Conservation (phyloP, 2,888 invertebrate species). For the Cinara cedri region DNA sequence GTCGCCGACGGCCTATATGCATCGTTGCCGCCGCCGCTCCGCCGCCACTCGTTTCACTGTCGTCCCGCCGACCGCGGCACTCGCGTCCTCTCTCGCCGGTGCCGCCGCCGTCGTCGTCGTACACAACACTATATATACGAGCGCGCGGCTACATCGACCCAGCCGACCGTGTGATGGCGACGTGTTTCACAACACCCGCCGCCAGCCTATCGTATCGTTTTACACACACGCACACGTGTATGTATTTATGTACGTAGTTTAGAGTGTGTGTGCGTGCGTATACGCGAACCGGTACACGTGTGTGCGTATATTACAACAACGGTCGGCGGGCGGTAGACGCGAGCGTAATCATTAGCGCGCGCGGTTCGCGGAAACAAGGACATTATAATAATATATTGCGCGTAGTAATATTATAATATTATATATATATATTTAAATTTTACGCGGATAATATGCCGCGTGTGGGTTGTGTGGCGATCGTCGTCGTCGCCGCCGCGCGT, state of each 20-base stretch:
- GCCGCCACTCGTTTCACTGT: neutral
- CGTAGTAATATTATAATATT: neutral
- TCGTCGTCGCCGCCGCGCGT: neutral
- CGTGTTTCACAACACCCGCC: constrained; percentile 54
- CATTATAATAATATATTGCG: constrained; percentile 47
- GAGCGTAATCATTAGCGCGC: constrained; percentile 43
- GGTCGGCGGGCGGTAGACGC: neutral
- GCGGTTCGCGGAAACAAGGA: constrained; percentile 52
- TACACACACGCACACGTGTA: constrained; percentile 9
- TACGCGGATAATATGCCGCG: neutral
- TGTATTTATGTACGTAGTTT: neutral
- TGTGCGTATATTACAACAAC: neutral
- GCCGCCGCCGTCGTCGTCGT: neutral
- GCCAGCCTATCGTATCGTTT: constrained; percentile 41
- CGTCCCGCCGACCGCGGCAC: neutral
- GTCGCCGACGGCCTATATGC: constrained; percentile 44
- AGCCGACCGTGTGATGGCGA: constrained; percentile 56
- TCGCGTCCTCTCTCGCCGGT: constrained; percentile 7
- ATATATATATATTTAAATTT: neutral
- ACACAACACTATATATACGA: constrained; percentile 25
- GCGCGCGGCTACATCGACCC: constrained; percentile 52
- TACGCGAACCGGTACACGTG: too few species aligned
- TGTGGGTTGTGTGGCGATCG: neutral
- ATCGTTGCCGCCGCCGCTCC: constrained; percentile 26
- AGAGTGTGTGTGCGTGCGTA: constrained; percentile 2